Evolutionary conservation across 2,113 vertebrate species (phyloP).

Genomic region (Galbula dea): DNA sequence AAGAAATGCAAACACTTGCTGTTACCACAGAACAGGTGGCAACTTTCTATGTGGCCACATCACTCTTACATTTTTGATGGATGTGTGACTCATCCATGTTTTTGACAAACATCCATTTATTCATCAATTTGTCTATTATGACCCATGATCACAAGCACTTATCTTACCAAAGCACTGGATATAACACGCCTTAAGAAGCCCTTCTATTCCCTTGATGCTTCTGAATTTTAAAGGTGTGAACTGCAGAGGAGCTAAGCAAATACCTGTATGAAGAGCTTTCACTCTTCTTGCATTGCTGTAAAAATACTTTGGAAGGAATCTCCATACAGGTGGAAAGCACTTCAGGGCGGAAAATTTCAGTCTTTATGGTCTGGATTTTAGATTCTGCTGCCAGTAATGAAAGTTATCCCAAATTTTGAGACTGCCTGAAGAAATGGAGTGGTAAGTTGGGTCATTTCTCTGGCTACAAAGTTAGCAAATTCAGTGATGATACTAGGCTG

Average conservation of each 20-base stretch:
- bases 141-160: neutral
- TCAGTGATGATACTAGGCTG: no score
- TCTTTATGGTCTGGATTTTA: neutral
- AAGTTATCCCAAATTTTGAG: neutral
- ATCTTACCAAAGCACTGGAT: neutral
- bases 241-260: neutral
- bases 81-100: neutral
- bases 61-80: neutral
- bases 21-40: neutral
- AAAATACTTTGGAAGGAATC: neutral
- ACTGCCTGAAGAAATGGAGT: neutral
- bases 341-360: neutral
- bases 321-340: neutral
- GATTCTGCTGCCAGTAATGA: neutral
- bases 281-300: neutral
- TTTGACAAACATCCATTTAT: neutral
- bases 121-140: neutral
- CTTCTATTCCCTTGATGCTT: neutral
- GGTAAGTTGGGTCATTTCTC: neutral
- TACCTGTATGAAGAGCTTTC: neutral
- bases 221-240: neutral
- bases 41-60: neutral
- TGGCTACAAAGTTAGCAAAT: no score
- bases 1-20: neutral
- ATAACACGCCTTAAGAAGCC: neutral